phyloP scores from a whole-genome alignment of 2,888 invertebrate genomes.

The Bellardia bayeri region DNA sequence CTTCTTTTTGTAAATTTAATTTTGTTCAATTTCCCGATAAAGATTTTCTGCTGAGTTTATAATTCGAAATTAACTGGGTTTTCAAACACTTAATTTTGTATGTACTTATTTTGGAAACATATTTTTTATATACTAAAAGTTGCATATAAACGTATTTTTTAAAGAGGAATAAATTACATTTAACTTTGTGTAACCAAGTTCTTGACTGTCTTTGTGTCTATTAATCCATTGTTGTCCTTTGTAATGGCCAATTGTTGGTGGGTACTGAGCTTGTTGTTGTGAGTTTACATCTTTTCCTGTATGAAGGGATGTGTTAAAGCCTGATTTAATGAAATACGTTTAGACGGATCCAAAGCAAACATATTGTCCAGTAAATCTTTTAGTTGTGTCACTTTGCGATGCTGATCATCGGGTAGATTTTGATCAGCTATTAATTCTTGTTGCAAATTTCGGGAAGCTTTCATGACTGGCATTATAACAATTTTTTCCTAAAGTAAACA shows the following conservation, averaged over 20 bases:
- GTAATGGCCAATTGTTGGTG: conserved; percentile 21
- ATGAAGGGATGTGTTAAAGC: conserved; percentile 97
- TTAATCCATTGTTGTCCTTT: conserved; percentile 21
- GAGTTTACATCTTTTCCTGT: conserved; percentile 92
- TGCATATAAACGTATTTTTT: conserved; percentile 47
- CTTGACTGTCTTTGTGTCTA: conserved; percentile 24
- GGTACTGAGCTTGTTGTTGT: not conserved
- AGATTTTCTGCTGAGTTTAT: not conserved
- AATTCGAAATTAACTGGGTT: not conserved
- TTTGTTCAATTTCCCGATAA: not conserved
- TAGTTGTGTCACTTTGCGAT: conserved; percentile 95
- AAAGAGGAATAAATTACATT: conserved; percentile 70
- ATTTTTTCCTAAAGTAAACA: conserved; percentile 90
- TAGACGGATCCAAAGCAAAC: conserved; percentile 95
- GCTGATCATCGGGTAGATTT: conserved; percentile 93
- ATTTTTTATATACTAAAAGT: conserved; percentile 39
- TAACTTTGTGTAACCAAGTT: conserved; percentile 64
- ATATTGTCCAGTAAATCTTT: conserved; percentile 96
- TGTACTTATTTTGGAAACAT: conserved; percentile 40
- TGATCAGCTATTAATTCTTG: conserved; percentile 95
- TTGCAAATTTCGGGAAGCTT: conserved; percentile 93
- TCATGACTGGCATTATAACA: conserved; percentile 96
- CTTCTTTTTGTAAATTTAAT: conserved; percentile 17
- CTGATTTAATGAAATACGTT: conserved; percentile 96
- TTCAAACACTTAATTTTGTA: conserved; percentile 17